Percentiles rank a stretch among this genome's conserved stretches.
Evolutionary conservation across 53 echinoderm and acorn worm species (phyloP).

Genomic region (Holothuria scabra): DNA sequence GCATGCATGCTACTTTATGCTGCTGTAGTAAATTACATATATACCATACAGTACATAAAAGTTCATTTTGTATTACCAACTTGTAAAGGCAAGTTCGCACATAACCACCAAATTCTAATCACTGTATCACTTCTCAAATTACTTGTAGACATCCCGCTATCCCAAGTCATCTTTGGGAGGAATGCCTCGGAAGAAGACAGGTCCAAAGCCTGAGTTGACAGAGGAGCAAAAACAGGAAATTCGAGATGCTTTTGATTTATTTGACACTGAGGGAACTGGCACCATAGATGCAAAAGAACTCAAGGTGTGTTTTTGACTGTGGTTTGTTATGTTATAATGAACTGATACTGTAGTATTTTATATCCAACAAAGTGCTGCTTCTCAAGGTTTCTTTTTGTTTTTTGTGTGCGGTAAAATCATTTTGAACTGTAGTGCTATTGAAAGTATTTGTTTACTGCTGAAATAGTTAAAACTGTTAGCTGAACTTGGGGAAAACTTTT

Average conservation of each 20-base stretch:
- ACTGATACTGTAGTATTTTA: not conserved
- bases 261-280: conserved; percentile 96
- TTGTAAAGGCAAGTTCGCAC: no score
- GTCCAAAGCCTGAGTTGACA: conserved; percentile 97
- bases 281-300: conserved; percentile 99
- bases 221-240: conserved; percentile 99
- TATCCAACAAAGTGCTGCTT: not conserved
- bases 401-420: not conserved
- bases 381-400: not conserved
- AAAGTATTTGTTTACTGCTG: no score
- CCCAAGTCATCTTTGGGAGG: conserved; percentile 85
- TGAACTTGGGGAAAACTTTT: no score
- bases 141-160: conserved; percentile 78
- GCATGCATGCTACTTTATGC: no score
- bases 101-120: no score
- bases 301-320: conserved; percentile 58
- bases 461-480: no score
- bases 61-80: no score
- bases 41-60: no score
- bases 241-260: conserved; percentile 97
- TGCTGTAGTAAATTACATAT: no score
- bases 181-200: conserved; percentile 91
- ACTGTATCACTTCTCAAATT: not conserved
- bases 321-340: not conserved
- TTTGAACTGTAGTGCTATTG: no score